A percentile compares a stretch with the other conserved stretches of the same genome.
These are phyloP conservation scores for Masticophis lateralis DNA, from an alignment of 2,797 vertebrate genomes.

Conservation along the genomic window DNA sequence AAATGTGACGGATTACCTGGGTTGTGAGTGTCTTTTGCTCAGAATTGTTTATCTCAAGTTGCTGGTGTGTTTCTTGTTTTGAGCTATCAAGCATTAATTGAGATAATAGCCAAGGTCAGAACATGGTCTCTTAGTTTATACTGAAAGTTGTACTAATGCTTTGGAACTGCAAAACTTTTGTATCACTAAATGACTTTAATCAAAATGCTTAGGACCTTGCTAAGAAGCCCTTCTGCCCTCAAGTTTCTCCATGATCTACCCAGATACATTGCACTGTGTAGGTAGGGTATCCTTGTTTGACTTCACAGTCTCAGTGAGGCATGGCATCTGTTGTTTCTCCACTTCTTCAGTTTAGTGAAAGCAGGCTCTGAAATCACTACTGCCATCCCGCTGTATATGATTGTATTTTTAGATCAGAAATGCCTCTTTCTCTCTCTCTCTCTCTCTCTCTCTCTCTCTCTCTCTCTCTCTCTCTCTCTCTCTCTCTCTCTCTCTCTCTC, in stretches of 20 bases:
- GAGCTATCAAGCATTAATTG: not conserved
- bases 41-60: not conserved
- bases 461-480: not conserved
- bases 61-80: not conserved
- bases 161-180: not conserved
- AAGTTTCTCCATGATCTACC: not conserved
- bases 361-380: not conserved
- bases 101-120: not conserved
- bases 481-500: not conserved
- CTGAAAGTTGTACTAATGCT: not conserved
- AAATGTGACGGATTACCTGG: not conserved
- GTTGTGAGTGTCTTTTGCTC: not conserved
- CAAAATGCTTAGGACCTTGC: not conserved
- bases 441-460: not conserved
- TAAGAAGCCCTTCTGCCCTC: not conserved
- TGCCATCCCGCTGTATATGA: not conserved
- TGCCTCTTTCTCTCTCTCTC: not conserved
- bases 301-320: not conserved
- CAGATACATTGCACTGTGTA: not conserved
- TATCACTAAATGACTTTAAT: not conserved
- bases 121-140: not conserved
- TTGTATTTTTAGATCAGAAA: slow-evolving; percentile 22
- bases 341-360: not conserved
- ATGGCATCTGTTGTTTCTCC: not conserved
- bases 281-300: not conserved